Base-by-base conservation (phyloP, 2,797 vertebrate species). In the Acanthopagrus latus region DNA sequence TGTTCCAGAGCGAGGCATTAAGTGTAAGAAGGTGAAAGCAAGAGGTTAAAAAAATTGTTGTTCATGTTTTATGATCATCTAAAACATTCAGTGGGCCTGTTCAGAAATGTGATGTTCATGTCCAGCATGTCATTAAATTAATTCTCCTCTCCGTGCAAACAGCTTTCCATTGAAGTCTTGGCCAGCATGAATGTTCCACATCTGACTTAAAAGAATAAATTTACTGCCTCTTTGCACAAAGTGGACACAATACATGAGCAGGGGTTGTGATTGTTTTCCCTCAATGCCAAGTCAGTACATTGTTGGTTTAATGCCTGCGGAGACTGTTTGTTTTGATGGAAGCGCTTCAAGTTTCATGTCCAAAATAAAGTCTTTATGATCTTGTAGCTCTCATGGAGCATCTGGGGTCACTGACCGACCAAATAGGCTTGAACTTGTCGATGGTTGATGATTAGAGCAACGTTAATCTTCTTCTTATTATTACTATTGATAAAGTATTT, bases 161-260 rank as follows among this genome's bases (percentile, higher is more conserved):
- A 46, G 13, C 44, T 46, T 57, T 23, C 41, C 59, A 58, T 14
- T 64, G n/a, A 70, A 70, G 66, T 54, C 71, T n/a, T 20, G 23
- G 66, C 72, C 48, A 71, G 27, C 27, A 13, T n/a, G 64, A 59
- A 46, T 71, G 48, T 44, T 48, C 27, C 62, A 51, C 33, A 71
- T 81, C 50, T 27, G 59, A 66, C 20, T 58, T 71, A 51, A 62
- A 65, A 71, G 27, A 71, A 60, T 18, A 65, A 21, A 62, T 71
- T 66, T 59, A 68, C 46, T 56, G 46, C 64, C 69, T 73, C 38
- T 72, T 64, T 68, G 68, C 52, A 47, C 63, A 58, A 64, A 68
- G 43, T 68, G 64, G 58, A 48, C 58, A 59, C 17, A 68, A 73
- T 41, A 73, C 25, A 64, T 54, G 69, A 54, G 58, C 52, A 41